Evolutionary conservation across 1,140 invertebrate genomes (phyloP).

Genomic region (Cotesia chilonis): DNA sequence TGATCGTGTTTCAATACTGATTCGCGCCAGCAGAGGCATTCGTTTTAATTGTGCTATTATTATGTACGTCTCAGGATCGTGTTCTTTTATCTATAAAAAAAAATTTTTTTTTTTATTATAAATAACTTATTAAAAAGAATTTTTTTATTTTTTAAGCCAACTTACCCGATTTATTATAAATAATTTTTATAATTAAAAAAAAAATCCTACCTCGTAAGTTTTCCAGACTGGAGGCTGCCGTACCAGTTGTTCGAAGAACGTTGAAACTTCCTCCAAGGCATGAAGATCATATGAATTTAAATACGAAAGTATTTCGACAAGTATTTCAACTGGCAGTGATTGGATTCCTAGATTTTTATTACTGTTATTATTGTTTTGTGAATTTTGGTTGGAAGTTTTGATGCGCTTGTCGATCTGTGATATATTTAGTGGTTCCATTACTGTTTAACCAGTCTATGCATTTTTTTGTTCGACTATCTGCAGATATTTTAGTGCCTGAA

Average conservation of each 20-base stretch:
- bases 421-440: slow-evolving; percentile 9
- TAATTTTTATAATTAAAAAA: neutral
- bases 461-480: slow-evolving; percentile 1
- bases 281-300: slow-evolving; percentile 43
- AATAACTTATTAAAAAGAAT: neutral
- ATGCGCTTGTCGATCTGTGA: neutral
- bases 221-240: slow-evolving; percentile 48
- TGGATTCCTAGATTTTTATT: neutral
- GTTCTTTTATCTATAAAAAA: slow-evolving; percentile 42
- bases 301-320: slow-evolving; percentile 48
- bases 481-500: slow-evolving; percentile 6
- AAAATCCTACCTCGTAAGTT: slow-evolving; percentile 47
- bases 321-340: slow-evolving; percentile 47
- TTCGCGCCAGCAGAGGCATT: slow-evolving; percentile 47
- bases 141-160: no score
- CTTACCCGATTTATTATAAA: no score
- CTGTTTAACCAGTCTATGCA: neutral
- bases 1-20: slow-evolving; percentile 41
- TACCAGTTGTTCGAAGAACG: slow-evolving; percentile 41
- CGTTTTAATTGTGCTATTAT: slow-evolving; percentile 51
- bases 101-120: neutral
- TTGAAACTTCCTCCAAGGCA: slow-evolving; percentile 42
- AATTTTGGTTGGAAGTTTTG: neutral
- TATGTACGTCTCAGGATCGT: slow-evolving; percentile 37
- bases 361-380: slow-evolving; percentile 14